Evolutionary conservation across 2,113 vertebrate genomes (phyloP).

Genomic region (Zosterops pallidus): DNA sequence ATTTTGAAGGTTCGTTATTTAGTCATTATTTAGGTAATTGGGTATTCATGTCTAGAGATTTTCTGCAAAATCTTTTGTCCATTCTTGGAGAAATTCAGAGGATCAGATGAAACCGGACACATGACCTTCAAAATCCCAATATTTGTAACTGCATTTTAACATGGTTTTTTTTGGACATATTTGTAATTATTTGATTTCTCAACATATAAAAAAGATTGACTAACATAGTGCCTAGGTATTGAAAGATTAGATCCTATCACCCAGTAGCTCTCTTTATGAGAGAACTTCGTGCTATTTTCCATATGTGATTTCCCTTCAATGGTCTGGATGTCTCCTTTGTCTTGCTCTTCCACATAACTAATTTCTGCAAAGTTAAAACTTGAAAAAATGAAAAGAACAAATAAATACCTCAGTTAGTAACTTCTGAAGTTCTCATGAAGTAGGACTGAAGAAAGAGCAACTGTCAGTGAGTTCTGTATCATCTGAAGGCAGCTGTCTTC

Average conservation of each 20-base stretch:
- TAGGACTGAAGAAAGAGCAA: background rate
- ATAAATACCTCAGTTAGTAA: slow-evolving; percentile 56
- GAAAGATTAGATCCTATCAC: background rate
- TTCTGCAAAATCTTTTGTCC: background rate
- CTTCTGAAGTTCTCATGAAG: slow-evolving; percentile 51
- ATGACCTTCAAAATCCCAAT: background rate
- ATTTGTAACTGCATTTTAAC: background rate
- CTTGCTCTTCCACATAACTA: background rate
- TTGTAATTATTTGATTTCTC: background rate
- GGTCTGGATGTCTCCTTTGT: background rate
- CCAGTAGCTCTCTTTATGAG: background rate
- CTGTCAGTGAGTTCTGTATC: background rate
- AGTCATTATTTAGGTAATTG: background rate
- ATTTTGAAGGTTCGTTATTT: background rate
- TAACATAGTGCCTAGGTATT: background rate
- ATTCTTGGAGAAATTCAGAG: background rate
- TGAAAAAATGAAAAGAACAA: background rate
- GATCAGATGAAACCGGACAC: background rate
- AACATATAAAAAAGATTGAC: background rate
- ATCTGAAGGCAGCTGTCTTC: slow-evolving; percentile 41
- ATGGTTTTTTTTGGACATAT: background rate
- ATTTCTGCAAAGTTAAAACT: background rate
- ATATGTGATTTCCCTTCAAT: background rate
- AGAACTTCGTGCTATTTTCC: background rate
- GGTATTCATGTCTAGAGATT: background rate